Percentiles rank a stretch among this genome's conserved stretches.
Conservation (phyloP, 2,888 invertebrate species). For the Luffia ferchaultella region DNA sequence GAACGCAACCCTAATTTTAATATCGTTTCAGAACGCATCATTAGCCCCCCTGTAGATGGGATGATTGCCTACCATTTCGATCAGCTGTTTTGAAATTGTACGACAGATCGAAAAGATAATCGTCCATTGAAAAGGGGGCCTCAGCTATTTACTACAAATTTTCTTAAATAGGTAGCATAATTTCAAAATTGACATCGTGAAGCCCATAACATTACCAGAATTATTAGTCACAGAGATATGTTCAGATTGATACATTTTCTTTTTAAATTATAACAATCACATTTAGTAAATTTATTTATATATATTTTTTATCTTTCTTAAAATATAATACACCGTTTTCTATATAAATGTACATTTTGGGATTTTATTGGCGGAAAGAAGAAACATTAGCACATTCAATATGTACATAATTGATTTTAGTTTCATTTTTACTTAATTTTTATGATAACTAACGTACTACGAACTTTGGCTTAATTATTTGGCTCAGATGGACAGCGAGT, state of each 20-base stretch:
- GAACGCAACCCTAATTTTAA: too few species aligned
- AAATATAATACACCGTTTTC: slow-evolving; percentile 16
- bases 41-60: too few species aligned
- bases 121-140: too few species aligned
- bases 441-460: slow-evolving; percentile 11
- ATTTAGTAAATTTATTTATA: background rate
- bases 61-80: too few species aligned
- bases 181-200: slow-evolving; percentile 4
- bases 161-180: background rate
- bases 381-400: background rate
- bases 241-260: slow-evolving; percentile 3
- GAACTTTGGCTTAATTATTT: slow-evolving; percentile 55
- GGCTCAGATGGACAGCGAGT: slow-evolving; percentile 41
- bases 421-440: background rate
- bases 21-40: too few species aligned
- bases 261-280: background rate
- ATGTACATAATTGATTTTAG: background rate
- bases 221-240: slow-evolving; percentile 6
- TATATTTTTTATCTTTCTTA: slow-evolving; percentile 3
- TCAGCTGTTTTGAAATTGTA: too few species aligned
- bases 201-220: background rate
- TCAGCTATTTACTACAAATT: slow-evolving; percentile 2
- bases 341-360: slow-evolving; percentile 22
- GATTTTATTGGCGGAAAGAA: background rate
- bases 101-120: too few species aligned